Evolutionary conservation across 2,888 invertebrate species (phyloP).

Genomic region (Auanema sp.): DNA sequence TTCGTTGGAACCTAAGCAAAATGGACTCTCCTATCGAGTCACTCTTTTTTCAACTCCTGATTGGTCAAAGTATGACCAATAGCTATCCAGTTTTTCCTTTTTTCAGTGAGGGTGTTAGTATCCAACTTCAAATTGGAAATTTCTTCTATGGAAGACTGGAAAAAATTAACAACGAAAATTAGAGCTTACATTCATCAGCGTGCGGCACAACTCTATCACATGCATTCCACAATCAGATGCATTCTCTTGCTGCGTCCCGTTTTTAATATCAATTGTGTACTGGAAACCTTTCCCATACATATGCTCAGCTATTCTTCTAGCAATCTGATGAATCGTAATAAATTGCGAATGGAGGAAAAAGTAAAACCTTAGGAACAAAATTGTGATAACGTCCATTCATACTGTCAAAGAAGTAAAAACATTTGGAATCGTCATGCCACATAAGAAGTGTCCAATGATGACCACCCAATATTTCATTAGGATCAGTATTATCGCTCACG

Average conservation of each 20-base stretch:
- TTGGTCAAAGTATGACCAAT: neutral
- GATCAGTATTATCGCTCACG: slow-evolving; percentile 35
- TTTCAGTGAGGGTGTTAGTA: neutral
- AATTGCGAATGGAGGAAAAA: too few relatives aligned
- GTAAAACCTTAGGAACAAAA: too few relatives aligned
- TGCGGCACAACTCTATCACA: slow-evolving; percentile 28
- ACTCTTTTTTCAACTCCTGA: too few relatives aligned
- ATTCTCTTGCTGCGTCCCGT: slow-evolving; percentile 35
- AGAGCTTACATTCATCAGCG: slow-evolving; percentile 9
- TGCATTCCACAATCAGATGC: slow-evolving; percentile 41
- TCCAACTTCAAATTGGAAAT: neutral
- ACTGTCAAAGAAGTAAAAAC: slow-evolving; percentile 36
- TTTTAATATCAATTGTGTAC: slow-evolving; percentile 1
- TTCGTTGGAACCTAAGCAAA: too few relatives aligned
- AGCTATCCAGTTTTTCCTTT: neutral
- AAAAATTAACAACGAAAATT: too few relatives aligned
- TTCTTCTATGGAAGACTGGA: too few relatives aligned
- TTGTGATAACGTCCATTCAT: neutral
- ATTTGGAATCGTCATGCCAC: slow-evolving; percentile 17
- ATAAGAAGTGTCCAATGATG: slow-evolving; percentile 41
- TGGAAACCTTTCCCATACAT: too few relatives aligned
- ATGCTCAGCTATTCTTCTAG: too few relatives aligned
- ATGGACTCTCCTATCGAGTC: too few relatives aligned
- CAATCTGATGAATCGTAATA: too few relatives aligned
- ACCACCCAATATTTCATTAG: slow-evolving; percentile 22